Base-by-base conservation (phyloP, 53 echinoderm and acorn worm genomes). In the Holothuria scabra region DNA sequence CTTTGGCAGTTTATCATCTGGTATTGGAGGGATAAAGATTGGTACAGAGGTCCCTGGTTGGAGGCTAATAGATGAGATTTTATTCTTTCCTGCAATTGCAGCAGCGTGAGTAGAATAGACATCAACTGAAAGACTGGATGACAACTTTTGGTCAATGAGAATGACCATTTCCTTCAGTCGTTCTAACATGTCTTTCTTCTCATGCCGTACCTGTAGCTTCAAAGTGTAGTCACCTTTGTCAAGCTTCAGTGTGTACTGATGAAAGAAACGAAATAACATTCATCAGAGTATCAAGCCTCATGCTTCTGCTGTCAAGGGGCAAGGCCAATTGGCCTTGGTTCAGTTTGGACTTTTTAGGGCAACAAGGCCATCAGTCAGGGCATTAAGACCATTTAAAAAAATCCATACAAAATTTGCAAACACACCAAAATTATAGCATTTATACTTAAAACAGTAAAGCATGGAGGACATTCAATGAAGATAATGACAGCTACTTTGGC, bases 151-250 rank as follows among this genome's bases (percentile, higher is more conserved):
- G 74, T 97, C 99, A 29, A 97, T 97, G 18, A 97, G 86, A 74
- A 97, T 90, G 5, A 97, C 94, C 99, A 97, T 92, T 85, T 97
- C 99, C 49, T 95, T 94, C 10, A 95, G 92, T 65, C 90, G 92
- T 34, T 97, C 99, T 31, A 97, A 65, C 35, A 97, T 85, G 5
- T 97, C 95, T 60, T 89, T 92, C 81, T 89, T 88, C 37, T 97
- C 94, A 62, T 97, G 99, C 7, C 99, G 89, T n/a, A 97, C 94
- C 65, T 97, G 99, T 20, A 97, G 92, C 34, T 92, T 88, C 9
- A 97, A 86, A 4, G 99, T 97, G 95, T 97, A 97, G 95, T 97
- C 99, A 7, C 99, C 99, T 83, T 97, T 97, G 84, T 97, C 94
- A 21, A 97, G 76, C 82, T 97, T 97, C 76, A 97, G 66, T 1